Evolutionary conservation across 2,888 invertebrate species (phyloP).

Genomic region (Neoitamus cyanurus): DNA sequence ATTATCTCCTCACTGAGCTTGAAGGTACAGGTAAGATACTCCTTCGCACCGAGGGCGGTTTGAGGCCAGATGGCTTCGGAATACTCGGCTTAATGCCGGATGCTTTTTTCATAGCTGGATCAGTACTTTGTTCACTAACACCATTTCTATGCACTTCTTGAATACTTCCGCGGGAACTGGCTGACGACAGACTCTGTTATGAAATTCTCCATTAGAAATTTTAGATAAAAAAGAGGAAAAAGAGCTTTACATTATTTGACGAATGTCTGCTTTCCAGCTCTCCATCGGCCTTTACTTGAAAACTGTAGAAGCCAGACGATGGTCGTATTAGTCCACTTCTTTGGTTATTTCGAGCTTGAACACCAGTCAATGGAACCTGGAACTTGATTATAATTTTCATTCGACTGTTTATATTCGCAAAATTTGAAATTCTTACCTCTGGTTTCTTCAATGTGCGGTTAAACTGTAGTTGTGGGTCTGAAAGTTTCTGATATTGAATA

Average conservation of each 20-base stretch:
- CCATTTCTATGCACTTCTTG: constrained; percentile 38
- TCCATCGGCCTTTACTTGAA: constrained; percentile 55
- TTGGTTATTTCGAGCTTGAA: constrained; percentile 56
- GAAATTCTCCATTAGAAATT: constrained; percentile 8
- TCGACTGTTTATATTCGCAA: constrained; percentile 56
- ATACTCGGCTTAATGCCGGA: constrained; percentile 60
- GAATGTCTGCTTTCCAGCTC: constrained; percentile 61
- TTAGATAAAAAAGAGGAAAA: background rate
- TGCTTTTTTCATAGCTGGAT: background rate
- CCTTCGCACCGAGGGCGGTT: constrained; percentile 62
- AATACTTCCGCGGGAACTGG: constrained; percentile 62
- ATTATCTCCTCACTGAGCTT: constrained; percentile 61
- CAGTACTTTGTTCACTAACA: constrained; percentile 3
- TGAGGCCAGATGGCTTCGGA: constrained; percentile 63
- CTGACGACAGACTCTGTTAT: constrained; percentile 63
- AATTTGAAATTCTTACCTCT: constrained; percentile 53
- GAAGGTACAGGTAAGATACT: constrained; percentile 64
- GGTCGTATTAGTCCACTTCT: constrained; percentile 62
- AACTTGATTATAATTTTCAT: constrained; percentile 48
- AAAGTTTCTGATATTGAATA: background rate
- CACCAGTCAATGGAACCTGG: constrained; percentile 61
- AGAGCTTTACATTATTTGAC: constrained; percentile 58
- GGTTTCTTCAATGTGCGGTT: background rate
- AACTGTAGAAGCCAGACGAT: constrained; percentile 65
- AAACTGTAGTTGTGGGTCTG: background rate